Base-by-base conservation (phyloP, 2,888 invertebrate genomes). In the Gastracanthus pulcherrimus region DNA sequence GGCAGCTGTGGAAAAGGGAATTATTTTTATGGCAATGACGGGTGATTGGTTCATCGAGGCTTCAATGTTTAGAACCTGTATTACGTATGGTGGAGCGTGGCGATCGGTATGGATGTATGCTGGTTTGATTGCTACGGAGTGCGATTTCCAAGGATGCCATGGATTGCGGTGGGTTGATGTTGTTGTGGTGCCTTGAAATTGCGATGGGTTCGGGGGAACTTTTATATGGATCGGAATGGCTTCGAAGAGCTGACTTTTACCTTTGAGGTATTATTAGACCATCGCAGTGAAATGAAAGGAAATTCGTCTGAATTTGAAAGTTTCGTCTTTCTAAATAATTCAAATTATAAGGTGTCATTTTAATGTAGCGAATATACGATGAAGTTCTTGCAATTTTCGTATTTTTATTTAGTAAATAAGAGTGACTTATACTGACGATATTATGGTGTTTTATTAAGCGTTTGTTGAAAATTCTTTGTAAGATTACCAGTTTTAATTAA, bases 1-100 rank as follows among this genome's bases (percentile, higher is more conserved):
- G n/a, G n/a, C n/a, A n/a, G n/a, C n/a, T n/a, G n/a, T 55, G 62
- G 74, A 74, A 74, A 74, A 62, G 29, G 74, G 74, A 62, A 62
- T 38, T 13, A 38, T 70, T 34, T 19, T 11, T 23, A 51, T 23
- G 19, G 36, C 2, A 23, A 69, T 69, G 55, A 23, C 11, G 38
- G 38, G 9, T 38, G 64, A 64, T 64, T 64, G 64, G 64, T 64
- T 36, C 55, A 55, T 26, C 13, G 55, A 6, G 26, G 23, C 45
- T n/a, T n/a, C n/a, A n/a, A 45, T 16, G 45, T n/a, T 9, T 0
- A n/a, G 7, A 23, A 55, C 11, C 26, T 11, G 55, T n/a, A 55
- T 55, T 55, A 55, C 55, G 9, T n/a, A n/a, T n/a, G n/a, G n/a
- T n/a, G n/a, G n/a, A n/a, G n/a, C n/a, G n/a, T 26, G 9, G 9